Base-by-base conservation (phyloP, 2,797 vertebrate genomes). In the Poliocrania exsul region DNA sequence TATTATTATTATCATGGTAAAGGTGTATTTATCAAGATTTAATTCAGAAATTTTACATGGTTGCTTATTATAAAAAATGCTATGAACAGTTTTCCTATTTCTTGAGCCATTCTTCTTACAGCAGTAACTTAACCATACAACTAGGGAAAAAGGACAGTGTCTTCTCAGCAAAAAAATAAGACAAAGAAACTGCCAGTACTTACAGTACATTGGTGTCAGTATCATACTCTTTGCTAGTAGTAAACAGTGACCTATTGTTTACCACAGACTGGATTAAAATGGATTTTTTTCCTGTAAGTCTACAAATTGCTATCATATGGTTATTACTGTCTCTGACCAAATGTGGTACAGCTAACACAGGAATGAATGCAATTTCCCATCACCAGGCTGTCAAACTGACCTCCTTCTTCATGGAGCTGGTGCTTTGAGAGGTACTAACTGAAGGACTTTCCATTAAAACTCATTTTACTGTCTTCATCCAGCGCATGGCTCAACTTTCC, bases 401-500 rank as follows among this genome's bases (percentile, higher is more conserved):
- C 85, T 73, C 80, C 66, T 88, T 93, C 86, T 93, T 86, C 92
- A 15, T 37, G 38, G 85, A 73, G 60, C 77, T 62, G 66, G 75
- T 95, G 72, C 58, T 92, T 88, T 84, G 93, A 91, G 95, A 92
- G 82, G 91, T 86, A 56, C 87, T 60, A 80, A 57, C 85, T 93
- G 77, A 94, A 96, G 91, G 56, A 87, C 91, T 96, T 91, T 33
- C 82, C 70, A 92, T 90, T 95, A 81, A 94, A 91, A 86, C 75
- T 64, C 73, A 85, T 90, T 88, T 92, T 81, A 53, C 87, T 70
- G 62, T 90, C 89, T 94, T 93, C 89, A 93, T 95, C 77, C 86
- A 82, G 87, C 0, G 0, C 86, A 61, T 57, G 80, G 78, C 60
- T 94, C 87, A 94, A 95, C 91, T 96, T 91, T 73, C 86, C 66